Evolutionary conservation across 2,888 invertebrate species (phyloP), one percentile per base, ranked within the genome.

Genomic region (Coleophora deauratella): DNA sequence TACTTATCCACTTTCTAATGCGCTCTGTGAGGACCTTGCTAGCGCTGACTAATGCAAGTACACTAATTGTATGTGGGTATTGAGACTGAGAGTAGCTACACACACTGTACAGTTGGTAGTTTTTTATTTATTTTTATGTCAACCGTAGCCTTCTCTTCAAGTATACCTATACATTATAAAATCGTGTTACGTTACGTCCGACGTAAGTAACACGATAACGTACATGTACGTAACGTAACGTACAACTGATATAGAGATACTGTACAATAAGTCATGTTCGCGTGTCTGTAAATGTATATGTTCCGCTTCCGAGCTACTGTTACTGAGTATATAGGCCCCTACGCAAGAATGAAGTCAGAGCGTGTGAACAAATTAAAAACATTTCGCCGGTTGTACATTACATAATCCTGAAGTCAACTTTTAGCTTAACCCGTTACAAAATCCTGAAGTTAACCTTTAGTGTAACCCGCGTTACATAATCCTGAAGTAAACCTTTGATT

Each of bases 271-370:
- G 42, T 40, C 39, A 43, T 32, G 46, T 44, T 49, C 42, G 52
- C 50, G 42, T 49, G 47, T 42, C 44, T 35, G 43, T 21, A 21
- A 21, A 44, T 41, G 33, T 31, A 50, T n/a, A n/a, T n/a, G 59
- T 76, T 75, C 75, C 75, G 75, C 75, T 73, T 78, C 75, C 75
- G 64, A 62, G 55, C 21, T 3, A 21, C 21, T 21, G 6, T 21
- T 21, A 4, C n/a, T n/a, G n/a, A n/a, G n/a, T 21, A 3, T 21
- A 21, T 21, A 21, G 3, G 21, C 21, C 3, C 64, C 60, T 51
- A 63, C 62, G 65, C 60, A 55, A 55, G 55, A 55, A n/a, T 57
- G 55, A 45, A 48, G 50, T 41, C 50, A 46, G 55, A 55, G 54
- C 61, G 62, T 60, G 63, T 54, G 55, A 59, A 60, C 47, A 45